These are phyloP conservation scores for Pocillopora grandis DNA, from an alignment of 92 coral and sea anemone genomes.

Conservation along the genomic window DNA sequence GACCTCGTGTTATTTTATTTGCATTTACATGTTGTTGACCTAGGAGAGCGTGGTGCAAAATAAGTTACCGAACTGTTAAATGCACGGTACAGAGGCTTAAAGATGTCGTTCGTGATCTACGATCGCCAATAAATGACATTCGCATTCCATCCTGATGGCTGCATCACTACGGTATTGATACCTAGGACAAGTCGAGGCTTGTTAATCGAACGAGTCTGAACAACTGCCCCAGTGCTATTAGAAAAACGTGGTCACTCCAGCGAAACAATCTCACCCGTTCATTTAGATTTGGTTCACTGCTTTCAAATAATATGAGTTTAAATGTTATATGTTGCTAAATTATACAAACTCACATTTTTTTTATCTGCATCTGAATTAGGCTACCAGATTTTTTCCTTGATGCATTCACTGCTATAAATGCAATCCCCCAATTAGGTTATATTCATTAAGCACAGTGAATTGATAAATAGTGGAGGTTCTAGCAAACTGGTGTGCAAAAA, in stretches of 20 bases:
- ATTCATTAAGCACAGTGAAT: neutral
- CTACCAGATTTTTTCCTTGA: neutral
- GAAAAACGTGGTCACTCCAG: neutral
- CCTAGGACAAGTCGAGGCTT: conserved; percentile 22
- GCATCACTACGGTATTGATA: conserved; percentile 20
- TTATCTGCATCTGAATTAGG: neutral
- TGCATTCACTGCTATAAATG: neutral
- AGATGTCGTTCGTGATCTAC: neutral
- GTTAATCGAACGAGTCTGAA: conserved; percentile 29
- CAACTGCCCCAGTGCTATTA: conserved; percentile 4
- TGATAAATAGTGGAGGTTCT: neutral
- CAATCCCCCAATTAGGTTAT: too few species aligned
- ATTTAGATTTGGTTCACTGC: conserved; percentile 3
- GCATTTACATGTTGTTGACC: conserved; percentile 6
- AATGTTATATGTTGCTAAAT: neutral
- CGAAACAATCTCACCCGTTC: conserved; percentile 18
- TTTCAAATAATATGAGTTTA: neutral
- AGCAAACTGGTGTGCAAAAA: neutral
- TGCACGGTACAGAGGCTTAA: too few species aligned
- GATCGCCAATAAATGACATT: neutral
- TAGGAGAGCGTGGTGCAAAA: conserved; percentile 4
- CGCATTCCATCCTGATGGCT: neutral
- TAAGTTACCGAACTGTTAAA: neutral
- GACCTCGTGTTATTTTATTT: conserved; percentile 42
- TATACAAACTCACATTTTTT: neutral